phyloP scores from a whole-genome alignment of 2,797 vertebrate genomes.

The Chrysocyon brachyurus region DNA sequence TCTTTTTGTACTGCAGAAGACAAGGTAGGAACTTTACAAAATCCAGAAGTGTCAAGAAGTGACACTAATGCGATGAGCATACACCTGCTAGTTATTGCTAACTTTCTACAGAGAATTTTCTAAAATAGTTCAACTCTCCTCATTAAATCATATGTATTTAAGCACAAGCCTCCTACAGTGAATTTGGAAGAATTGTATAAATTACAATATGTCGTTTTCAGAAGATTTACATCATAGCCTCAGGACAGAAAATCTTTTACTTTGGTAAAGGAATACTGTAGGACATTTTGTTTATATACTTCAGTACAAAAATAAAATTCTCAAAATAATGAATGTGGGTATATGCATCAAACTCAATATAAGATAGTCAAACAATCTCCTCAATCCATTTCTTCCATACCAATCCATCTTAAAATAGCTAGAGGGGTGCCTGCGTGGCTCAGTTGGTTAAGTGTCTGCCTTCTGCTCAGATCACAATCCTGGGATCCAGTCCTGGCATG shows the following conservation, averaged over 20 bases:
- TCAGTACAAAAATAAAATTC: slow-evolving; percentile 42
- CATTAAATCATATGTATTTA: slow-evolving; percentile 32
- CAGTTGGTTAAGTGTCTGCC: neutral
- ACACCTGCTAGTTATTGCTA: slow-evolving; percentile 3
- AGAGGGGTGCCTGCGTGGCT: neutral
- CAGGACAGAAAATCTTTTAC: neutral
- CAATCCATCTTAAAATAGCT: neutral
- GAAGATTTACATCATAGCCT: neutral
- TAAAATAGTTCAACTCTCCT: neutral
- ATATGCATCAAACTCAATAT: neutral
- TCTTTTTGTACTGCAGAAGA: neutral
- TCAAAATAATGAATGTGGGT: slow-evolving; percentile 25
- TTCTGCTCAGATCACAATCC: neutral
- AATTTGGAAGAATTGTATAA: slow-evolving; percentile 16
- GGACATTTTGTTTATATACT: slow-evolving; percentile 8
- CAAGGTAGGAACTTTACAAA: slow-evolving; percentile 44
- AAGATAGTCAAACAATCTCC: neutral
- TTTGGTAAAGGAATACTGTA: slow-evolving; percentile 16
- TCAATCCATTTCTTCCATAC: neutral
- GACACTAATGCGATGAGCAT: neutral
- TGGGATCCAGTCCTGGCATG: neutral
- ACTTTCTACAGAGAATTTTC: slow-evolving; percentile 7
- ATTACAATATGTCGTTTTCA: slow-evolving; percentile 47
- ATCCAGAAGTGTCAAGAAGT: neutral
- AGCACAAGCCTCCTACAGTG: neutral